Conservation (phyloP, 2,888 invertebrate species). For the Palloptera scutellata region DNA sequence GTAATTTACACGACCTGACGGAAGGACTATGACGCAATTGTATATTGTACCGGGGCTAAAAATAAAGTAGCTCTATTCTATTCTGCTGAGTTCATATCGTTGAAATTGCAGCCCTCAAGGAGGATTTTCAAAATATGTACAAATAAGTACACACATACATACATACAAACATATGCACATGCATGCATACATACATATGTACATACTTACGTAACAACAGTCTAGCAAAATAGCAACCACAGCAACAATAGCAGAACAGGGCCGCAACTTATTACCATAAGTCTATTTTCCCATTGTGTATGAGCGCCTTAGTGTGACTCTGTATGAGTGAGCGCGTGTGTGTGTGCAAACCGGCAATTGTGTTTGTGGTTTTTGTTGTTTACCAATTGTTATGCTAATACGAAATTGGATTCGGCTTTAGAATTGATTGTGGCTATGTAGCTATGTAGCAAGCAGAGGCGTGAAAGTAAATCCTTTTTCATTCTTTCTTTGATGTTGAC, state of each 20-base stretch:
- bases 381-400: slow-evolving; percentile 56
- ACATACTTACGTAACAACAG: background rate
- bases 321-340: background rate
- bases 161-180: background rate
- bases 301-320: background rate
- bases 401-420: slow-evolving; percentile 31
- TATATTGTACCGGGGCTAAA: too few relatives aligned
- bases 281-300: slow-evolving; percentile 11
- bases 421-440: background rate
- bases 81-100: slow-evolving; percentile 26
- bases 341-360: slow-evolving; percentile 13
- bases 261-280: slow-evolving; percentile 31
- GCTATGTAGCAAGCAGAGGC: background rate
- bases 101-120: slow-evolving; percentile 34
- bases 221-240: too few relatives aligned
- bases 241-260: slow-evolving; percentile 22
- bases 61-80: background rate
- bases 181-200: background rate
- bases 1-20: slow-evolving; percentile 50
- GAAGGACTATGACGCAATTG: background rate
- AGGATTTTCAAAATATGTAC: slow-evolving; percentile 23
- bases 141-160: background rate
- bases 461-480: slow-evolving; percentile 15
- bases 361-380: slow-evolving; percentile 31
- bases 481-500: slow-evolving; percentile 12